Evolutionary conservation across 1,140 invertebrate species (phyloP).

Genomic region (Eriosoma lanigerum): DNA sequence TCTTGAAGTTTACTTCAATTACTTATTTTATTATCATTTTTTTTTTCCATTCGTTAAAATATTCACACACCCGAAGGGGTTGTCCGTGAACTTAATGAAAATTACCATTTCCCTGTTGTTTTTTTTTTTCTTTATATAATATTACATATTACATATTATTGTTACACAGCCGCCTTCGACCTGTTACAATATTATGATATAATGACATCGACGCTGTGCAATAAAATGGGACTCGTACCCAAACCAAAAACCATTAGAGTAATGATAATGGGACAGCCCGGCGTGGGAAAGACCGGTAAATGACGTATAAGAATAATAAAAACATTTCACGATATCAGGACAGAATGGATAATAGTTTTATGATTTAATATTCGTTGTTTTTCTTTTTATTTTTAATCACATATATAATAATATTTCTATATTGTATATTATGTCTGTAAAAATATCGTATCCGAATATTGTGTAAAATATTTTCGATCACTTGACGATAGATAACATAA

Average conservation of each 20-base stretch:
- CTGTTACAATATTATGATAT: neutral
- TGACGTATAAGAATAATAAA: slow-evolving; percentile 16
- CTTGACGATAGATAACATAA: too few species aligned
- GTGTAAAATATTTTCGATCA: too few species aligned
- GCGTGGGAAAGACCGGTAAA: slow-evolving; percentile 77
- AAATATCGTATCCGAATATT: too few species aligned
- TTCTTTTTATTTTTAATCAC: too few species aligned
- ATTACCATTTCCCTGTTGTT: neutral
- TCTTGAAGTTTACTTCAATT: neutral
- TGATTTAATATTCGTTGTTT: too few species aligned
- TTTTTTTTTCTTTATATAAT: neutral
- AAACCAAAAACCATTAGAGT: slow-evolving; percentile 67
- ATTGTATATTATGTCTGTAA: too few species aligned
- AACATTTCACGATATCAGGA: neutral
- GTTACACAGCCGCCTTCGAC: neutral
- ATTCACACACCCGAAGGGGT: slow-evolving; percentile 5
- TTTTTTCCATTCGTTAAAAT: neutral
- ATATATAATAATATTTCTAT: too few species aligned
- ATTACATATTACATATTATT: neutral
- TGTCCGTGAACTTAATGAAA: slow-evolving; percentile 39
- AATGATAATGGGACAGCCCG: slow-evolving; percentile 74
- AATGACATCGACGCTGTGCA: slow-evolving; percentile 54
- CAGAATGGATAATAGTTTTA: too few species aligned
- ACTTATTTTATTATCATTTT: neutral
- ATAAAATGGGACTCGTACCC: slow-evolving; percentile 55